phyloP scores from a whole-genome alignment of 2,113 vertebrate species.

The Alethe diademata region DNA sequence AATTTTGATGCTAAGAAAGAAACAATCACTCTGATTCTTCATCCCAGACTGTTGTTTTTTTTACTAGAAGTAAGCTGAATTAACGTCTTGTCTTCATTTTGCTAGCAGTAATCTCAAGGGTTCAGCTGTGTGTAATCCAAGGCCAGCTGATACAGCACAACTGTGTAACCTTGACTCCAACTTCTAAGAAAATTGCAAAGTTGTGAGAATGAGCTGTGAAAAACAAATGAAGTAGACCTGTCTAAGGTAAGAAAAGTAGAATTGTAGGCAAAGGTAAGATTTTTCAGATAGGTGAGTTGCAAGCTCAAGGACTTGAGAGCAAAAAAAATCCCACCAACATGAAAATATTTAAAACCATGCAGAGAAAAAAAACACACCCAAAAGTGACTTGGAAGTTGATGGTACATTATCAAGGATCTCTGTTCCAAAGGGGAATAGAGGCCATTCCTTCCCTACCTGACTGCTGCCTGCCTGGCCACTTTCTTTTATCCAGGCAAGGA shows the following conservation, averaged over 20 bases:
- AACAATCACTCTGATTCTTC: background rate
- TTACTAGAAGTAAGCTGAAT: background rate
- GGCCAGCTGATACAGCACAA: background rate
- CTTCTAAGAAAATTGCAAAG: background rate
- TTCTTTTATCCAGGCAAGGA: background rate
- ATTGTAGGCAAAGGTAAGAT: background rate
- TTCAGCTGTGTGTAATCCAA: background rate
- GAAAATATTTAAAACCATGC: background rate
- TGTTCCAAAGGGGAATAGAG: background rate
- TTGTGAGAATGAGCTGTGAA: background rate
- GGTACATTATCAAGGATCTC: background rate
- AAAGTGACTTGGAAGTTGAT: background rate
- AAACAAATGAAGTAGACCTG: background rate
- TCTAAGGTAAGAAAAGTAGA: background rate
- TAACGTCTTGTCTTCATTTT: background rate
- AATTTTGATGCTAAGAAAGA: background rate
- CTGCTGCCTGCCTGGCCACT: background rate
- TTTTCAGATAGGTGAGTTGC: background rate
- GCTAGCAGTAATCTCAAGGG: background rate
- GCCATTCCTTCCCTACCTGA: background rate
- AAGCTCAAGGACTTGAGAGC: background rate
- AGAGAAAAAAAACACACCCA: background rate
- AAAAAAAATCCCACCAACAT: background rate
- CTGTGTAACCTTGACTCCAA: background rate
- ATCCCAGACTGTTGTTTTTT: background rate